Base-by-base conservation (phyloP, 2,888 invertebrate genomes). In the Epirrita christyi region DNA sequence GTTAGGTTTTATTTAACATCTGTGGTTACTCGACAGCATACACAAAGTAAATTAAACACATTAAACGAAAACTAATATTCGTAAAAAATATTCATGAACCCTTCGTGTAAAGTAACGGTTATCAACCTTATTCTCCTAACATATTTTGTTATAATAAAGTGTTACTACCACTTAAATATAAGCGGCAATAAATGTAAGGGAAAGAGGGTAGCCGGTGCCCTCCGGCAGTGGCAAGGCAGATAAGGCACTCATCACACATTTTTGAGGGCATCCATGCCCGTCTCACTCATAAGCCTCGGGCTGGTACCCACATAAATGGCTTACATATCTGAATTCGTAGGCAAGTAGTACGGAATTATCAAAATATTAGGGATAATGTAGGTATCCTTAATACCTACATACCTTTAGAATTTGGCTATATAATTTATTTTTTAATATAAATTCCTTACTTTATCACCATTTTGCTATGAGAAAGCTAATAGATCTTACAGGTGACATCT, bases 111-210 rank as follows among this genome's bases (percentile, higher is more conserved):
- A n/a, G n/a, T n/a, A 51, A 51, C 38, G 47, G 47, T 53, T 60
- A 55, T 46, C 53, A 38, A 51, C 49, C 50, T 38, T 48, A 51
- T 54, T 60, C 48, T 49, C 55, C 43, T 61, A 40, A 53, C 52
- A 60, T 59, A 62, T 56, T 60, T 54, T 59, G 54, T 41, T 49
- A 57, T 55, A 65, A 63, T 64, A 67, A 59, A 61, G 55, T 61
- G 59, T 65, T 65, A 67, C 61, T 47, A 51, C 59, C 57, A 68
- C 63, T 68, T 56, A 61, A 64, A 63, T 52, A 50, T 64, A 64
- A 66, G 58, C 59, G 63, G 59, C 48, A 60, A 65, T 67, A 63
- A 65, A 58, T 67, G 62, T 62, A 44, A 41, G 45, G 63, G 60
- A 62, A 64, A 49, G 58, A 57, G 60, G 63, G 58, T 56, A 48